Percentiles rank a stretch among this genome's conserved stretches.
Conservation (phyloP, 1,140 invertebrate genomes). For the Drosophila sucinea region DNA sequence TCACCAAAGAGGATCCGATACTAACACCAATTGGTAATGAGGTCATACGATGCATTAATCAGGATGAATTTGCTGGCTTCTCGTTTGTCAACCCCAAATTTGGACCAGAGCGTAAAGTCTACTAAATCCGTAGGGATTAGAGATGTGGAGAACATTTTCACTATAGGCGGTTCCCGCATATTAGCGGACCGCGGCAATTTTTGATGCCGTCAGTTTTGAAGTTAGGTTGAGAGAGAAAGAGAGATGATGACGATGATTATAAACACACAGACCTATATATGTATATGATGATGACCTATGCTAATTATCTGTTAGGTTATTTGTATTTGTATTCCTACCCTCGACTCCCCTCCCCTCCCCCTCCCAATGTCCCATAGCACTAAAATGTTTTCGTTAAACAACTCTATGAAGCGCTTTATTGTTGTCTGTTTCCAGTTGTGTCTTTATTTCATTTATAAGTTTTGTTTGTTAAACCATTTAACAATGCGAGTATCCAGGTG, state of each 20-base stretch:
- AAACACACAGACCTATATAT: not conserved
- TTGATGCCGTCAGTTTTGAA: slow-evolving; percentile 43
- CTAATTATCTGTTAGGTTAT: slow-evolving; percentile 38
- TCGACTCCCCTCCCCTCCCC: not conserved
- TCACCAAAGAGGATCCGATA: slow-evolving; percentile 98
- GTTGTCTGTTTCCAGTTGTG: slow-evolving; percentile 72
- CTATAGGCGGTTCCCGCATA: not conserved
- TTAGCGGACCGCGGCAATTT: slow-evolving; percentile 8
- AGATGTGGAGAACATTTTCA: slow-evolving; percentile 10
- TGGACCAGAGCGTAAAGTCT: slow-evolving; percentile 87
- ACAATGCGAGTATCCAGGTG: slow-evolving; percentile 26
- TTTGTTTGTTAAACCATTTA: slow-evolving; percentile 46
- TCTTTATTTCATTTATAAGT: slow-evolving; percentile 55
- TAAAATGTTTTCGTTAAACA: slow-evolving; percentile 49
- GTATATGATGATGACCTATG: slow-evolving; percentile 30
- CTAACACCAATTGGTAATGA: slow-evolving; percentile 96
- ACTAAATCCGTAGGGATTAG: slow-evolving; percentile 49
- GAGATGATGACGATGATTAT: too few species aligned
- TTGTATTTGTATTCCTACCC: slow-evolving; percentile 33
- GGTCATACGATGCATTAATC: slow-evolving; percentile 95
- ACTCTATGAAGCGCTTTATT: slow-evolving; percentile 57
- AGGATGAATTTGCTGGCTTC: slow-evolving; percentile 98
- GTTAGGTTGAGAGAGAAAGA: slow-evolving; percentile 3
- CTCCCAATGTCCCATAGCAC: slow-evolving; percentile 43
- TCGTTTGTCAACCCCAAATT: slow-evolving; percentile 98